Conservation (phyloP, 1,140 invertebrate genomes). For the Scaptodrosophila lebanonensis region DNA sequence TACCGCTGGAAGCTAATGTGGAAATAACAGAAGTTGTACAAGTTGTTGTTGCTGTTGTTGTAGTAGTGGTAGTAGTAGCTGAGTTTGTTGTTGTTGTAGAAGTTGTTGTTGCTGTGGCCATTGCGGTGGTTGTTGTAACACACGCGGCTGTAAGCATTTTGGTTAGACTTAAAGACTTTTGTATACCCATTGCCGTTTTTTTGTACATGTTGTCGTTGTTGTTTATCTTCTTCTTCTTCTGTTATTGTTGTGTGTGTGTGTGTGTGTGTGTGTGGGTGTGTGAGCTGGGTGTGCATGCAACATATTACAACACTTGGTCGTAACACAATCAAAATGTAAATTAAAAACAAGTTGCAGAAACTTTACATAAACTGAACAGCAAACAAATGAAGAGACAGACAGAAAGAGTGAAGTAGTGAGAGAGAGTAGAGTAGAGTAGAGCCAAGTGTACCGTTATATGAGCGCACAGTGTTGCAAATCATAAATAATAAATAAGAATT, state of each 20-base stretch:
- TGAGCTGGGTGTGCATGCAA: not conserved
- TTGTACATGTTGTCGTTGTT: constrained; percentile 18
- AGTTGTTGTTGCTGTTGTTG: constrained; percentile 23
- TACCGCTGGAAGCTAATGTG: constrained; percentile 44
- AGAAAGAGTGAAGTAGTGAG: too few relatives aligned
- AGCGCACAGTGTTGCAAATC: constrained; percentile 16
- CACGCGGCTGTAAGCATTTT: constrained; percentile 25
- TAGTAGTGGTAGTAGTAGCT: constrained; percentile 7
- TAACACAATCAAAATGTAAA: too few relatives aligned
- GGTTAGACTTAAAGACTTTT: constrained; percentile 44
- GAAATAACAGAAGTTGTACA: constrained; percentile 47
- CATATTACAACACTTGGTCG: constrained; percentile 13
- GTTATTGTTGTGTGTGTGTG: constrained; percentile 30
- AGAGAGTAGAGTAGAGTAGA: not conserved
- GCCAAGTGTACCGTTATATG: constrained; percentile 1
- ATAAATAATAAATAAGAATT: constrained; percentile 50
- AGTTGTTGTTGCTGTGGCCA: constrained; percentile 8
- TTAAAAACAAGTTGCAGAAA: constrained; percentile 1
- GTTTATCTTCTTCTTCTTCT: too few relatives aligned
- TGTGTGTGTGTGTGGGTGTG: constrained; percentile 15
- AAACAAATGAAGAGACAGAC: too few relatives aligned
- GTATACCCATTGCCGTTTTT: constrained; percentile 13
- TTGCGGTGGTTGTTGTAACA: constrained; percentile 3
- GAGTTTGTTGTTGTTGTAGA: constrained; percentile 22
- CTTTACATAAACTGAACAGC: constrained; percentile 1